These are phyloP conservation scores for Corbicula japonica DNA, from an alignment of 2,888 invertebrate species.

Conservation along the genomic window DNA sequence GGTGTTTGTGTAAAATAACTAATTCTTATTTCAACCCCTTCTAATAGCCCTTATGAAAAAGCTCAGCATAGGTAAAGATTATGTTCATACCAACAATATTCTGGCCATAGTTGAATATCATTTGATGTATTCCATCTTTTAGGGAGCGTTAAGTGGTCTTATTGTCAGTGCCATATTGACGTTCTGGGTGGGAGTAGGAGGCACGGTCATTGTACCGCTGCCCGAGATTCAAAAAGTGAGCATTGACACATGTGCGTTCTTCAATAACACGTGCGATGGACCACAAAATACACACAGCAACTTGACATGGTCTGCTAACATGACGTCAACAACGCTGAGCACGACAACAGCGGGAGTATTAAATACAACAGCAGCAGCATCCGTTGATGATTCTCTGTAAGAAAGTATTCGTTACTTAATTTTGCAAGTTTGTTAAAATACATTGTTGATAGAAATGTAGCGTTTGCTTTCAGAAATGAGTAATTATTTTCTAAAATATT, in stretches of 20 bases:
- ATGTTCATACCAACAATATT: too few relatives aligned
- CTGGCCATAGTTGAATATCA: too few relatives aligned
- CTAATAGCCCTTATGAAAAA: too few relatives aligned
- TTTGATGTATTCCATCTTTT: slow-evolving; percentile 12
- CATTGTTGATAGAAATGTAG: too few relatives aligned
- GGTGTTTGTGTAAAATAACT: too few relatives aligned
- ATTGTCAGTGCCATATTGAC: slow-evolving; percentile 70
- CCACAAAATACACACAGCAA: not conserved
- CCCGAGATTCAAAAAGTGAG: slow-evolving; percentile 64
- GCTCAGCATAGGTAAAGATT: too few relatives aligned
- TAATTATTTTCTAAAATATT: too few relatives aligned
- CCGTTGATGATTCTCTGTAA: slow-evolving; percentile 37
- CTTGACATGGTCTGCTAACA: not conserved
- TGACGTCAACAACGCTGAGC: slow-evolving; percentile 4
- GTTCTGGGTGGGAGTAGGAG: slow-evolving; percentile 80
- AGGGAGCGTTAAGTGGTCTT: slow-evolving; percentile 75
- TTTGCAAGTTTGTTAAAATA: too few relatives aligned
- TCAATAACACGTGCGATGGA: slow-evolving; percentile 59
- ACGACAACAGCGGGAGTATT: slow-evolving; percentile 14
- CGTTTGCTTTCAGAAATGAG: too few relatives aligned
- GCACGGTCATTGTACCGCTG: slow-evolving; percentile 70
- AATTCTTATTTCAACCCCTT: too few relatives aligned
- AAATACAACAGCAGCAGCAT: not conserved
- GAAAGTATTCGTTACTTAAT: too few relatives aligned
- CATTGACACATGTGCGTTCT: slow-evolving; percentile 56